A percentile compares a stretch with the other conserved stretches of the same genome.
Evolutionary conservation across 2,888 invertebrate genomes (phyloP).

Genomic region (Aleiodes testaceus): DNA sequence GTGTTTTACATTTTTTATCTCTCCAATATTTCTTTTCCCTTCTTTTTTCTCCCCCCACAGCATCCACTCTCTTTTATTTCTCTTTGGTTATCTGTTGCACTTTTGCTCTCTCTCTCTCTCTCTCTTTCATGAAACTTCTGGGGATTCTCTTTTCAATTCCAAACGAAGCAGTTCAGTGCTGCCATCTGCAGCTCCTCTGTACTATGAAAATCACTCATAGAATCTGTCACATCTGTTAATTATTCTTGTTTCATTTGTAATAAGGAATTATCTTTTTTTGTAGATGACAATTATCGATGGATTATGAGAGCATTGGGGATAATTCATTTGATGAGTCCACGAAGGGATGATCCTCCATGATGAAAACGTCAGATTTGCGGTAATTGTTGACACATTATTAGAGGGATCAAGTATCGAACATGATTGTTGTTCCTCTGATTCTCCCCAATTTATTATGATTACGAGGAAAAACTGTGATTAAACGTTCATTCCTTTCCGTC

Average conservation of each 20-base stretch:
- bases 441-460: neutral
- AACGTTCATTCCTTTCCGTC: neutral
- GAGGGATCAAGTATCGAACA: neutral
- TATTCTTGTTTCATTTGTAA: neutral
- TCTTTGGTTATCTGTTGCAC: slow-evolving; percentile 23
- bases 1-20: slow-evolving; percentile 29
- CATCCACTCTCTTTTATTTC: slow-evolving; percentile 28
- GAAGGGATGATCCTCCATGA: slow-evolving; percentile 4
- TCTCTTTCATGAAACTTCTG: neutral
- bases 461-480: neutral
- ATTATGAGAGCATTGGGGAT: neutral
- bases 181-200: slow-evolving; percentile 56
- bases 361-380: slow-evolving; percentile 26
- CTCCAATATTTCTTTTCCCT: slow-evolving; percentile 36
- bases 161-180: slow-evolving; percentile 60
- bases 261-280: neutral
- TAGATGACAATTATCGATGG: neutral
- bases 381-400: slow-evolving; percentile 18
- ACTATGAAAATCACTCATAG: neutral
- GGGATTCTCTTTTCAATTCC: slow-evolving; percentile 50
- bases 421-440: neutral
- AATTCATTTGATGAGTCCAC: neutral
- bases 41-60: slow-evolving; percentile 26
- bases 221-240: neutral
- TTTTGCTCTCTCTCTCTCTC: neutral